A percentile compares a stretch with the other conserved stretches of the same genome.
Evolutionary conservation across 2,888 invertebrate species (phyloP).

Genomic region (Cephalotes varians): DNA sequence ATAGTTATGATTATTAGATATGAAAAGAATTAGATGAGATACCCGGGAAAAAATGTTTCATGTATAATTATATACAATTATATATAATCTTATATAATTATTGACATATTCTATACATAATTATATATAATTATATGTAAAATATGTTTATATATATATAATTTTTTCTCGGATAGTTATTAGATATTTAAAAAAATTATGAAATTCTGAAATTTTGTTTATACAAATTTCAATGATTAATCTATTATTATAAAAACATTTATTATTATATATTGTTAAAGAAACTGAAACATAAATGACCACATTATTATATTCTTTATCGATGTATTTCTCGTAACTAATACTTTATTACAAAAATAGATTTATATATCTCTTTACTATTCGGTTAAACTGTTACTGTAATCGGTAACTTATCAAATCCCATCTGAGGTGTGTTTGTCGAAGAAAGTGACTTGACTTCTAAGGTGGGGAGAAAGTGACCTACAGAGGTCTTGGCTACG

Average conservation of each 20-base stretch:
- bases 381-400: not conserved
- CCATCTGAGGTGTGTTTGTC: constrained; percentile 32
- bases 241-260: not conserved
- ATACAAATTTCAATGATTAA: not conserved
- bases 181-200: not conserved
- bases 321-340: not conserved
- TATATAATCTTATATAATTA: too few species aligned
- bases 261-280: not conserved
- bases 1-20: too few species aligned
- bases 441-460: constrained; percentile 80
- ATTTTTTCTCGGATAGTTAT: not conserved
- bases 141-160: too few species aligned
- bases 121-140: too few species aligned
- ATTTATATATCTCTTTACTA: not conserved
- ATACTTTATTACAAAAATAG: not conserved
- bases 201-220: not conserved
- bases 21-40: too few species aligned
- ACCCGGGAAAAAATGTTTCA: too few species aligned
- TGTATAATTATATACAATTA: too few species aligned
- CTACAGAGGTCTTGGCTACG: constrained; percentile 68
- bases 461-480: constrained; percentile 81
- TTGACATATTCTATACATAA: too few species aligned
- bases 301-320: not conserved
- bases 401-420: constrained; percentile 18
- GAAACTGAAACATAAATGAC: not conserved